Conservation (phyloP, 2,888 invertebrate genomes). For the Ferdinandea cuprea region DNA sequence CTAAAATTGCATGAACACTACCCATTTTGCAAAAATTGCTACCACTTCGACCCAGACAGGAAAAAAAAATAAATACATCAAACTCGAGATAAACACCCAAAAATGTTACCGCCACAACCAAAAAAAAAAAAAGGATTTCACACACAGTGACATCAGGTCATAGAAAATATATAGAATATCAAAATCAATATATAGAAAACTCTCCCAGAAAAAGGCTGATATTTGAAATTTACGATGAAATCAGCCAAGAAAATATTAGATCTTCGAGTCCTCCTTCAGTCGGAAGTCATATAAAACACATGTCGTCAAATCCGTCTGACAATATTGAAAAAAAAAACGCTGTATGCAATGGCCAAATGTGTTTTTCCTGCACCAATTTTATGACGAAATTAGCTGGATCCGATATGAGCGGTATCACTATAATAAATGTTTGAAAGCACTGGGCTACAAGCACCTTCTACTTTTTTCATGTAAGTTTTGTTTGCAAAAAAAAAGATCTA, state of each 20-base stretch:
- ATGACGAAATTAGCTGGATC: constrained; percentile 18
- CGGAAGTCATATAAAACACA: constrained; percentile 5
- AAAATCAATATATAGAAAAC: no score
- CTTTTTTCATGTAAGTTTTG: no score
- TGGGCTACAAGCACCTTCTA: no score
- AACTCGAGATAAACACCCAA: background rate
- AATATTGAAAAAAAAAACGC: constrained; percentile 16
- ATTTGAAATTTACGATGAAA: constrained; percentile 13
- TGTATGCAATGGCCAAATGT: constrained; percentile 26
- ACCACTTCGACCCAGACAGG: background rate
- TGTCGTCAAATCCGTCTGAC: constrained; percentile 4
- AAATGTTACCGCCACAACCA: constrained; percentile 10
- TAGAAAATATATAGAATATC: no score
- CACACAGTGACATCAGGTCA: no score
- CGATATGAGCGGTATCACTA: no score
- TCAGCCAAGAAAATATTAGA: constrained; percentile 17
- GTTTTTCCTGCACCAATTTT: constrained; percentile 31
- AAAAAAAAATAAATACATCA: background rate
- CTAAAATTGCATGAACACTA: background rate
- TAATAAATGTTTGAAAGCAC: no score
- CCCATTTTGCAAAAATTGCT: background rate
- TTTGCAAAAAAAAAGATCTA: no score
- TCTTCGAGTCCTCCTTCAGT: constrained; percentile 14
- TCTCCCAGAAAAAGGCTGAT: constrained; percentile 16
- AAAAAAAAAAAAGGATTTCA: no score